These are phyloP conservation scores for Nettapus auritus DNA, from an alignment of 2,113 vertebrate genomes.

Conservation along the genomic window DNA sequence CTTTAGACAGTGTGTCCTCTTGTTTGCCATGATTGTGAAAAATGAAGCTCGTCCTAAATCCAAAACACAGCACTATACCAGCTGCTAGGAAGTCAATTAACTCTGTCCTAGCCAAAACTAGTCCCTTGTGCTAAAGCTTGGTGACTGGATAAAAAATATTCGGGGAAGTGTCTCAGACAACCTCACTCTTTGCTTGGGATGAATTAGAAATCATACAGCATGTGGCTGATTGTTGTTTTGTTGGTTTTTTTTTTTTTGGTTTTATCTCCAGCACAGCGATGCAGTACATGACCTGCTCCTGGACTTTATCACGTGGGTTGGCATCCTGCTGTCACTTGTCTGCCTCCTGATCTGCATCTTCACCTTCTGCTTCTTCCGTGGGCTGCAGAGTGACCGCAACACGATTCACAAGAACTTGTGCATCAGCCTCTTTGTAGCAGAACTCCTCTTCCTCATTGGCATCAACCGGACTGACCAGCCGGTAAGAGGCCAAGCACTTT, in stretches of 20 bases:
- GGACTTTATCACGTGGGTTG: constrained; percentile 98
- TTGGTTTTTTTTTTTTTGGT: neutral
- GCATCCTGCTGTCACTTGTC: constrained; percentile 97
- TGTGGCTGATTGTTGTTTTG: neutral
- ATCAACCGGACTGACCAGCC: constrained; percentile 97
- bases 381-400: constrained; percentile 97
- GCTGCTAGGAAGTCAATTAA: too few species aligned
- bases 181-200: neutral
- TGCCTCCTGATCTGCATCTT: constrained; percentile 99
- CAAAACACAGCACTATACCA: too few species aligned
- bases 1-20: neutral
- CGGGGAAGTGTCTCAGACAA: neutral
- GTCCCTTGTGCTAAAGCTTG: neutral
- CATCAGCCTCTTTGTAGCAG: constrained; percentile 95
- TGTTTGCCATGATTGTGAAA: neutral
- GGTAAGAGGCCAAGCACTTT: constrained; percentile 76
- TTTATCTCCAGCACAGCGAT: constrained; percentile 84
- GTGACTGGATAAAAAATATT: neutral
- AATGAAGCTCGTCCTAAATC: neutral
- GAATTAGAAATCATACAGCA: neutral
- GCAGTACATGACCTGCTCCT: constrained; percentile 92
- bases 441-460: constrained; percentile 95
- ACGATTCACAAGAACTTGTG: constrained; percentile 99
- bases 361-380: constrained; percentile 99
- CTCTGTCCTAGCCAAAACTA: neutral